These are phyloP conservation scores for Patella pellucida DNA, from an alignment of 2,888 invertebrate genomes.

Conservation along the genomic window DNA sequence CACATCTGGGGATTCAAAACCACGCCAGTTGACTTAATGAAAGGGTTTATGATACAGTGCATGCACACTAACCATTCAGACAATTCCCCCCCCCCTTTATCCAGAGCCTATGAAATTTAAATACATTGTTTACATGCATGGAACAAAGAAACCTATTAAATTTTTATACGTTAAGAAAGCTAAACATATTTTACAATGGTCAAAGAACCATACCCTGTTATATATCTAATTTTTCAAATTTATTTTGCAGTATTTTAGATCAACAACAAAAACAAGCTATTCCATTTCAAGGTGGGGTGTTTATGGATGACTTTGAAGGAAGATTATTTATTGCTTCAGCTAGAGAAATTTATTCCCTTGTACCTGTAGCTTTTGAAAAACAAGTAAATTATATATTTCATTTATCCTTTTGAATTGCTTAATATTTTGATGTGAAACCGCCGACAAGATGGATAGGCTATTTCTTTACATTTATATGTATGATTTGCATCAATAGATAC, in stretches of 20 bases:
- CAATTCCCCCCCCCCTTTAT: too few species aligned
- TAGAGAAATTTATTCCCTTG: conserved; percentile 72
- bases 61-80: too few species aligned
- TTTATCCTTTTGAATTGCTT: too few species aligned
- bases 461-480: too few species aligned
- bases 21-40: too few species aligned
- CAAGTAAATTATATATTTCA: conserved; percentile 68
- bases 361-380: conserved; percentile 74
- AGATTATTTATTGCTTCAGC: conserved; percentile 72
- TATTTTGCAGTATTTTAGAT: conserved; percentile 71
- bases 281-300: conserved; percentile 72
- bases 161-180: background rate
- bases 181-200: background rate
- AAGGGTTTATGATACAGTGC: too few species aligned
- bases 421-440: too few species aligned
- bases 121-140: too few species aligned
- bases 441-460: too few species aligned
- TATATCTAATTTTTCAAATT: background rate
- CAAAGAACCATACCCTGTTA: background rate
- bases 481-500: background rate
- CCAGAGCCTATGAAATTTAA: too few species aligned
- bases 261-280: conserved; percentile 74
- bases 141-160: background rate
- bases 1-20: too few species aligned
- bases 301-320: conserved; percentile 74